phyloP scores from a whole-genome alignment of 2,888 invertebrate genomes.

The Quadroppia sp. region DNA sequence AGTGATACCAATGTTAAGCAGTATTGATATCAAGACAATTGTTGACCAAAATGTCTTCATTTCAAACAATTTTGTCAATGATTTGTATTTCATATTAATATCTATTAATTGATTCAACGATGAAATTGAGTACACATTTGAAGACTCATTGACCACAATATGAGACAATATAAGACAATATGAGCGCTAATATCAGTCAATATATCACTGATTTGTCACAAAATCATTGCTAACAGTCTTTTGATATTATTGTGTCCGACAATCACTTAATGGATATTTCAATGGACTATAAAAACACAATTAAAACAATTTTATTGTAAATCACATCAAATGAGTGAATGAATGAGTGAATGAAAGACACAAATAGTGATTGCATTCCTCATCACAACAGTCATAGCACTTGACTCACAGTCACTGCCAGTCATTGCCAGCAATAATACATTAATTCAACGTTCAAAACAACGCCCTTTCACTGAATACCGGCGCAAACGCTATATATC shows the following conservation, averaged over 20 bases:
- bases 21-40: neutral
- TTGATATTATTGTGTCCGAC: neutral
- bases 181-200: conserved; percentile 7
- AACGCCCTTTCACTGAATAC: conserved; percentile 25
- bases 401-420: neutral
- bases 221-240: neutral
- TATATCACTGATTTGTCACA: conserved; percentile 3
- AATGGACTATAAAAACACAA: neutral
- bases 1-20: neutral
- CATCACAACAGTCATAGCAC: conserved; percentile 27
- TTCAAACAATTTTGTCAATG: neutral
- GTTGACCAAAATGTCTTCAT: conserved; percentile 10
- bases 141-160: conserved; percentile 38
- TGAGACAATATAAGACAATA: conserved; percentile 8
- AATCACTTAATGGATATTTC: neutral
- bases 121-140: conserved; percentile 19
- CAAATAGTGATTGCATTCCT: conserved; percentile 25
- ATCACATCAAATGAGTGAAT: neutral
- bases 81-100: neutral
- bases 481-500: conserved; percentile 6
- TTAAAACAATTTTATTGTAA: neutral
- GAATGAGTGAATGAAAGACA: neutral
- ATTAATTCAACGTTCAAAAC: conserved; percentile 16
- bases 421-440: neutral
- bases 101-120: neutral